phyloP scores from a whole-genome alignment of 2,888 invertebrate species.

The Tipula unca region DNA sequence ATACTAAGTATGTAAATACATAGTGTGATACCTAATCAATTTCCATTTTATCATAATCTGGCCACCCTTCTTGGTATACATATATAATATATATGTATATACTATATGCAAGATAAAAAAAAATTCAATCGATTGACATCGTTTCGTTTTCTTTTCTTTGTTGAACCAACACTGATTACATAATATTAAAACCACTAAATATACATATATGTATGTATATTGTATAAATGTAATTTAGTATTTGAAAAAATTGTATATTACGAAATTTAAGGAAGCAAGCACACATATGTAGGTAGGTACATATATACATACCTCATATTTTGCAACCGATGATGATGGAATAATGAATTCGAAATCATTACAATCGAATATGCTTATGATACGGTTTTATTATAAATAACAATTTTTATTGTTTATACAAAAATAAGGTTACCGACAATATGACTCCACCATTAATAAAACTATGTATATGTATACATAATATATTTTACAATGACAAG shows the following conservation, averaged over 20 bases:
- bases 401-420: neutral
- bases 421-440: slow-evolving; percentile 9
- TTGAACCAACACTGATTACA: neutral
- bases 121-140: neutral
- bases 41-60: neutral
- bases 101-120: neutral
- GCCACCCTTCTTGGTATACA: neutral
- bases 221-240: neutral
- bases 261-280: neutral
- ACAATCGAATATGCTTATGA: neutral
- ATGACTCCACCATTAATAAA: neutral
- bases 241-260: neutral
- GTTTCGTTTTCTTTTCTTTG: neutral
- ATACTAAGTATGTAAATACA: neutral
- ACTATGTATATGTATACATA: neutral
- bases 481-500: neutral
- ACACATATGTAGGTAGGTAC: neutral
- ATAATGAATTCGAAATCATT: neutral
- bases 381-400: neutral
- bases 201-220: neutral
- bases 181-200: neutral
- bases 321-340: neutral
- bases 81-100: neutral
- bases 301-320: neutral
- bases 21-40: neutral